These are phyloP conservation scores for Palaemon carinicauda DNA, from an alignment of 1,140 invertebrate genomes.

Conservation along the genomic window DNA sequence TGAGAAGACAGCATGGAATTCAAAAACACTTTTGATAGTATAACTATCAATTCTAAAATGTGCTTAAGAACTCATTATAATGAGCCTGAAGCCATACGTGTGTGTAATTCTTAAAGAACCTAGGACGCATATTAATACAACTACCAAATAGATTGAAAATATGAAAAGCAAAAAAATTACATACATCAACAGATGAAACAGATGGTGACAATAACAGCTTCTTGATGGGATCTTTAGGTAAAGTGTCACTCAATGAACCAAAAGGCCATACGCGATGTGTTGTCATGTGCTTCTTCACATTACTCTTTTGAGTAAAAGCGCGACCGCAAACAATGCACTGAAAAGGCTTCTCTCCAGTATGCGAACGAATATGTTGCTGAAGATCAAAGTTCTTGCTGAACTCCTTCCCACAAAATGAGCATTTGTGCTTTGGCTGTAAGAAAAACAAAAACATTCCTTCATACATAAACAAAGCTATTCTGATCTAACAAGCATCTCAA, in stretches of 20 bases:
- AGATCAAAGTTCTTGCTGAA: constrained; percentile 74
- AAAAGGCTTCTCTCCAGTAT: constrained; percentile 72
- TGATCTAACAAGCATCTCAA: neutral
- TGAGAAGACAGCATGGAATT: no score
- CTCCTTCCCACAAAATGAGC: constrained; percentile 60
- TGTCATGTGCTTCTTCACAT: constrained; percentile 70
- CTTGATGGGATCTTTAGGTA: constrained; percentile 64
- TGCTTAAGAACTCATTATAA: no score
- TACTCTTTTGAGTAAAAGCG: constrained; percentile 69
- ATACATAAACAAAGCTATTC: neutral
- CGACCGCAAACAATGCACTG: constrained; percentile 69
- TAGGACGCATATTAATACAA: neutral
- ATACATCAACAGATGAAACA: constrained; percentile 5
- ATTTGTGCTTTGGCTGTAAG: constrained; percentile 49
- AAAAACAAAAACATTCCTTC: neutral
- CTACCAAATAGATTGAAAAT: neutral
- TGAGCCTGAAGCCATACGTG: no score
- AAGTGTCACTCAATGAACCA: constrained; percentile 63
- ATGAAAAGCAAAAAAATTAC: neutral
- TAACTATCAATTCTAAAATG: no score
- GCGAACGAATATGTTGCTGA: constrained; percentile 75
- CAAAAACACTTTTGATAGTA: no score
- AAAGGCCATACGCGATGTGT: constrained; percentile 68
- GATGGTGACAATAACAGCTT: constrained; percentile 11
- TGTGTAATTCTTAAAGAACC: no score